Evolutionary conservation across 2,113 vertebrate genomes (phyloP).

Genomic region (Bothrops jararaca): DNA sequence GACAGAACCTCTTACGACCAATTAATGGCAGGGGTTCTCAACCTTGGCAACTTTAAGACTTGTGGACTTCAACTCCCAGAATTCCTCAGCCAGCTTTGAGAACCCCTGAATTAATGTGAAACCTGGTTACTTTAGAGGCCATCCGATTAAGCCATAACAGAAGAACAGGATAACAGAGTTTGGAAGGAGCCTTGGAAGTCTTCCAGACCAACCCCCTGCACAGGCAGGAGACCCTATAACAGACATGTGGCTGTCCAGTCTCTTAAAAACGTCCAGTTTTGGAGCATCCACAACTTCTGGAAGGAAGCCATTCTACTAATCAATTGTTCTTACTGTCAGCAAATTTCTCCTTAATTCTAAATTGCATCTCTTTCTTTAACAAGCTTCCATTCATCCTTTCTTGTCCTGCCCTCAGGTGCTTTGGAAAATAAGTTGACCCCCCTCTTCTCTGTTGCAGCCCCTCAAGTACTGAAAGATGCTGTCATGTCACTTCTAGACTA

Average conservation of each 20-base stretch:
- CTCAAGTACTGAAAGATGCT: neutral
- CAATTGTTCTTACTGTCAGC: neutral
- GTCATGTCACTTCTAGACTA: neutral
- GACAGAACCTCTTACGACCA: too few species aligned
- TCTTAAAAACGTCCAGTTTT: neutral
- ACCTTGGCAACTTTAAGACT: too few species aligned
- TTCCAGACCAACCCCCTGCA: neutral
- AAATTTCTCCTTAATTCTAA: neutral
- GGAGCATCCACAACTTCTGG: neutral
- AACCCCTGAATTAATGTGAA: too few species aligned
- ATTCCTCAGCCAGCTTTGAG: too few species aligned
- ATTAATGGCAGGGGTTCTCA: too few species aligned
- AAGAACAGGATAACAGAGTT: neutral
- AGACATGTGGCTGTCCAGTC: too few species aligned
- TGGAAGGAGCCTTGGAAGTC: neutral
- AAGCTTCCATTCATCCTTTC: neutral
- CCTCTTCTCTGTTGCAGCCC: neutral
- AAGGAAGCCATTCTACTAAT: neutral
- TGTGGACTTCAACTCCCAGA: too few species aligned
- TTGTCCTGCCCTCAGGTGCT: neutral
- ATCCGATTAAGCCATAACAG: neutral
- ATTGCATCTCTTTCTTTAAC: neutral
- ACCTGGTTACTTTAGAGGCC: neutral
- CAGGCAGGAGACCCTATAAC: neutral
- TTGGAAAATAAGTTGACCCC: neutral